These are phyloP conservation scores for Lepidochitona cinerea DNA, from an alignment of 2,888 invertebrate species.

Conservation along the genomic window DNA sequence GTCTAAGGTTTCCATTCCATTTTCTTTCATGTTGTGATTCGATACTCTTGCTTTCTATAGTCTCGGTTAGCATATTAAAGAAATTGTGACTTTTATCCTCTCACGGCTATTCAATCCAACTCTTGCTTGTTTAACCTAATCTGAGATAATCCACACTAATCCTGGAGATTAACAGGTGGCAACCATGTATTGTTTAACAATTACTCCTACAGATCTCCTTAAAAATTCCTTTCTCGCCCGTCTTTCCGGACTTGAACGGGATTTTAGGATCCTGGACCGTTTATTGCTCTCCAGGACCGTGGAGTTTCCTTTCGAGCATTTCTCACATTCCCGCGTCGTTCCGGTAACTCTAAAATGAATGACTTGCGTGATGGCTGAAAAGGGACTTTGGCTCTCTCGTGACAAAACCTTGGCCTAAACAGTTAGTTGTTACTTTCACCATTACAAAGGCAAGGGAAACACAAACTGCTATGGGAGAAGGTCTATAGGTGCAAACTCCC, in stretches of 20 bases:
- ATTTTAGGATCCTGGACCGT: too few relatives aligned
- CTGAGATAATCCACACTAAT: background rate
- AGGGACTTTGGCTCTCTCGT: background rate
- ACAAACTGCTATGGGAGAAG: too few relatives aligned
- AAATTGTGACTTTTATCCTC: too few relatives aligned
- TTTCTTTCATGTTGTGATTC: too few relatives aligned
- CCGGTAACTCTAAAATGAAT: background rate
- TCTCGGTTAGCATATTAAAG: too few relatives aligned
- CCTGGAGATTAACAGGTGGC: background rate
- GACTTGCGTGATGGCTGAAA: background rate
- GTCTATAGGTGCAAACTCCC: too few relatives aligned
- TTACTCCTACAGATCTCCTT: too few relatives aligned
- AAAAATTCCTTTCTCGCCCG: background rate
- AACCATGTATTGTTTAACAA: background rate
- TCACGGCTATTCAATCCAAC: too few relatives aligned
- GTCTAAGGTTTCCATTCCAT: too few relatives aligned
- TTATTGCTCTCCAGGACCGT: too few relatives aligned
- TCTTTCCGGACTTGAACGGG: too few relatives aligned
- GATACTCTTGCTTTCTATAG: too few relatives aligned
- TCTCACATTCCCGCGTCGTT: background rate
- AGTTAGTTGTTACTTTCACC: background rate
- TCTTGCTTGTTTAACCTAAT: background rate
- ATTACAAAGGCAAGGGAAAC: background rate
- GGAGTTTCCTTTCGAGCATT: background rate
- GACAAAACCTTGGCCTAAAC: background rate